Conservation (phyloP, 2,888 invertebrate species). For the Panzeria rudis region DNA sequence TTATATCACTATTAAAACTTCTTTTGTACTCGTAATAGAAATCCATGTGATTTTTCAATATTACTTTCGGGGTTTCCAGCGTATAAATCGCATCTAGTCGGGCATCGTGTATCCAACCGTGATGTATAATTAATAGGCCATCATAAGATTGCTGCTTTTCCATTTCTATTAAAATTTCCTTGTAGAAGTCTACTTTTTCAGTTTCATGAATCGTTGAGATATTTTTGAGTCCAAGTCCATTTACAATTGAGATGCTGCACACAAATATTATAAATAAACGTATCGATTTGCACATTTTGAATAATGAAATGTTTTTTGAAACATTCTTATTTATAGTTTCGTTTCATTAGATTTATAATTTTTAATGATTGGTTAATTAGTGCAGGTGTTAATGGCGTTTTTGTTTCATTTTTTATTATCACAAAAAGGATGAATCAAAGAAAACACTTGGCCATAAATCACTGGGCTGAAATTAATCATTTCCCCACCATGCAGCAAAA, state of each 20-base stretch:
- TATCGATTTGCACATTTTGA: slow-evolving; percentile 32
- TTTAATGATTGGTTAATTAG: neutral
- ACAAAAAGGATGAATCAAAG: neutral
- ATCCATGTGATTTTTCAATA: neutral
- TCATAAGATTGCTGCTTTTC: slow-evolving; percentile 11
- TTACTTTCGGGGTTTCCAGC: slow-evolving; percentile 35
- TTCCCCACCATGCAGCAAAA: no score
- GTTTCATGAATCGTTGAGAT: neutral
- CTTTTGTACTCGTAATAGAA: slow-evolving; percentile 9
- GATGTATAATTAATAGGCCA: slow-evolving; percentile 14
- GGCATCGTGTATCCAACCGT: neutral
- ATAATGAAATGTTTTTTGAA: neutral
- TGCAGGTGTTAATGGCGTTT: slow-evolving; percentile 15
- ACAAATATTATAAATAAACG: slow-evolving; percentile 3
- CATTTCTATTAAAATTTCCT: slow-evolving; percentile 18
- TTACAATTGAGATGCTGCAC: neutral
- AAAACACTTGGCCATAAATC: neutral
- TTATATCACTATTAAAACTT: slow-evolving; percentile 40
- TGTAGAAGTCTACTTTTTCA: slow-evolving; percentile 18
- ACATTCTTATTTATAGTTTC: slow-evolving; percentile 21
- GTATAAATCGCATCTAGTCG: slow-evolving; percentile 27
- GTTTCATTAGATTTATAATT: neutral
- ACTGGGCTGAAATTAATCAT: no score
- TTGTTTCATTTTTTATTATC: neutral
- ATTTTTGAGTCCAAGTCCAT: neutral